Evolutionary conservation across 2,113 vertebrate genomes (phyloP).

Genomic region (Aptenodytes patagonicus): DNA sequence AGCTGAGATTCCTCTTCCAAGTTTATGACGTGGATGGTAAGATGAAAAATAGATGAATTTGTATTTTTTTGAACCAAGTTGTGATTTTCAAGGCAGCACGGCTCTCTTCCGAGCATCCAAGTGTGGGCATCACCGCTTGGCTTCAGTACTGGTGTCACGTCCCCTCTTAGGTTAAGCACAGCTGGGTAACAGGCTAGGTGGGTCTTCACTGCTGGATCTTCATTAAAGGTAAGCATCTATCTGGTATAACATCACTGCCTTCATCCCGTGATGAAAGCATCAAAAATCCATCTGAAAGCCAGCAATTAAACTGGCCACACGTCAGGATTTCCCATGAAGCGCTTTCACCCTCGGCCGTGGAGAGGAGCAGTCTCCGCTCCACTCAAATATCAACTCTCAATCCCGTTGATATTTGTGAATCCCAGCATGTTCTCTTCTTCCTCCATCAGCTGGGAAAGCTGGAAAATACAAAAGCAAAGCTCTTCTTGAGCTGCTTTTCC

Average conservation of each 20-base stretch:
- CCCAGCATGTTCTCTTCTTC: neutral
- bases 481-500: neutral
- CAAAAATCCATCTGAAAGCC: neutral
- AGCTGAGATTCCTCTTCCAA: constrained; percentile 89
- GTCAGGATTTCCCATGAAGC: fast-evolving
- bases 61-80: fast-evolving
- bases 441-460: neutral
- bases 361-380: neutral
- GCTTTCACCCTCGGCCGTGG: fast-evolving
- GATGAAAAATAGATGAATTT: fast-evolving
- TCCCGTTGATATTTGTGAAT: fast-evolving
- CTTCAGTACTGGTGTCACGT: fast-evolving
- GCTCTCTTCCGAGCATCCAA: neutral
- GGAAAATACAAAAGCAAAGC: neutral
- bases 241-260: neutral
- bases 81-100: fast-evolving
- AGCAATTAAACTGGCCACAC: fast-evolving
- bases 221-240: fast-evolving
- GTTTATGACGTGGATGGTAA: constrained; percentile 89
- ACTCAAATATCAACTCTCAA: fast-evolving
- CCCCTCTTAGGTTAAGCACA: neutral
- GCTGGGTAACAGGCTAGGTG: fast-evolving
- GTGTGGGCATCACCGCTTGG: fast-evolving
- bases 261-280: fast-evolving
- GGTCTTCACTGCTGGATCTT: neutral